Percentiles rank a stretch among this genome's conserved stretches.
Conservation (phyloP, 2,888 invertebrate genomes). For the Podotricha telesiphe region DNA sequence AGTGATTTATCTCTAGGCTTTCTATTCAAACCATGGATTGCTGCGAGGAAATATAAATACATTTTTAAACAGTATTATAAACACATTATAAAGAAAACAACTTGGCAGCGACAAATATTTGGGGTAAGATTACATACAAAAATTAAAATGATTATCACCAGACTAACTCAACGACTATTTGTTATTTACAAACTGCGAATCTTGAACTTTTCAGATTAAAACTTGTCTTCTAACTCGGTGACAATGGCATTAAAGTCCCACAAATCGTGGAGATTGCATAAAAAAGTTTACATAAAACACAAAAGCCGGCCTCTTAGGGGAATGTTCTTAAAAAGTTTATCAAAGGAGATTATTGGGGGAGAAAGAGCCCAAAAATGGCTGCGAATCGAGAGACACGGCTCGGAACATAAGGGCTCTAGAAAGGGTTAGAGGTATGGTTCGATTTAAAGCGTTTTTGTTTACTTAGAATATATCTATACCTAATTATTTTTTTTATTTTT, state of each 20-base stretch:
- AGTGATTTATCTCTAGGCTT: no score
- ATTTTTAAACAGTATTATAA: no score
- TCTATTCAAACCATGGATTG: no score
- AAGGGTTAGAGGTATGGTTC: slow-evolving; percentile 6
- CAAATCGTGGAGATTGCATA: slow-evolving; percentile 12
- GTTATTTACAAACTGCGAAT: background rate
- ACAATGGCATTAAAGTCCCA: slow-evolving; percentile 17
- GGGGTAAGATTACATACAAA: background rate
- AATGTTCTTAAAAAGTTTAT: slow-evolving; percentile 14
- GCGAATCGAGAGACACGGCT: slow-evolving; percentile 7
- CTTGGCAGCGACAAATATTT: background rate
- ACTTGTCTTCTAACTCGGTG: background rate
- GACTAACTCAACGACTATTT: background rate
- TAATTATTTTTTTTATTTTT: background rate
- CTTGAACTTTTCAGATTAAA: slow-evolving; percentile 7
- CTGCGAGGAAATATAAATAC: no score
- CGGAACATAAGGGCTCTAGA: slow-evolving; percentile 1
- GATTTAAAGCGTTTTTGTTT: slow-evolving; percentile 1
- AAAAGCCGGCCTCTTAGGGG: slow-evolving; percentile 18
- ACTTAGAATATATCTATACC: background rate
- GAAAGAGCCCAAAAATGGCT: slow-evolving; percentile 17
- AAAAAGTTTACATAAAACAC: slow-evolving; percentile 17
- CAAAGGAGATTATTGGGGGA: slow-evolving; percentile 15
- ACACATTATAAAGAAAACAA: no score
- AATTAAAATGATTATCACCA: background rate